Percentiles rank a stretch among this genome's conserved stretches.
phyloP scores from a whole-genome alignment of 2,113 vertebrate genomes.

The Coptodon rendalli region DNA sequence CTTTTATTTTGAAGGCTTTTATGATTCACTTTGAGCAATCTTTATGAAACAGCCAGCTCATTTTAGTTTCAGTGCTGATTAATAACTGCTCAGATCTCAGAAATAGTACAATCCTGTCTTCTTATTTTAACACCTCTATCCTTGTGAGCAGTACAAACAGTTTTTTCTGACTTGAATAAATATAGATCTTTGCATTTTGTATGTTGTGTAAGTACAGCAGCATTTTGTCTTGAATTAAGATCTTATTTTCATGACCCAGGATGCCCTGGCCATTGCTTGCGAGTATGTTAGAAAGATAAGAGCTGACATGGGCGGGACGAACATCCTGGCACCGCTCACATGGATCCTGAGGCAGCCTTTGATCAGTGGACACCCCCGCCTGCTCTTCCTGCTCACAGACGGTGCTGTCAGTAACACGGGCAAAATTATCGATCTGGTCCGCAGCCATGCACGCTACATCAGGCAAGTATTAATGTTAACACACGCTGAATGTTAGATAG shows the following conservation, averaged over 20 bases:
- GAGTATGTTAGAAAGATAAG: constrained; percentile 77
- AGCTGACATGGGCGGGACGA: constrained; percentile 87
- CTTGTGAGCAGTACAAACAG: neutral
- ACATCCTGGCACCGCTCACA: constrained; percentile 81
- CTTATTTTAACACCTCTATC: neutral
- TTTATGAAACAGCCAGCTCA: neutral
- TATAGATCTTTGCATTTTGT: neutral
- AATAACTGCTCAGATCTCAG: neutral
- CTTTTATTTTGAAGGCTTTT: neutral
- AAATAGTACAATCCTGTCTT: neutral
- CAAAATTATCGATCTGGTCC: constrained; percentile 84
- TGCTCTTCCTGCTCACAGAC: constrained; percentile 84
- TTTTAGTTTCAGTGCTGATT: neutral
- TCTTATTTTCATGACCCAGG: constrained; percentile 61
- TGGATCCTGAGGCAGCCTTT: constrained; percentile 85
- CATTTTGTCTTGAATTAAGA: neutral
- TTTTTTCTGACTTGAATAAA: neutral
- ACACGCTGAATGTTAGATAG: neutral
- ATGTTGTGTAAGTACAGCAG: neutral
- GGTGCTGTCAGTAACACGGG: constrained; percentile 81
- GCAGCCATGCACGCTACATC: constrained; percentile 79
- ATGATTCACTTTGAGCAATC: neutral
- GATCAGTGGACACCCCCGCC: constrained; percentile 80
- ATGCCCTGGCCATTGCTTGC: constrained; percentile 80
- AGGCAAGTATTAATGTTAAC: constrained; percentile 67